Conservation (phyloP, 1,140 invertebrate species). For the Phthorimaea operculella region DNA sequence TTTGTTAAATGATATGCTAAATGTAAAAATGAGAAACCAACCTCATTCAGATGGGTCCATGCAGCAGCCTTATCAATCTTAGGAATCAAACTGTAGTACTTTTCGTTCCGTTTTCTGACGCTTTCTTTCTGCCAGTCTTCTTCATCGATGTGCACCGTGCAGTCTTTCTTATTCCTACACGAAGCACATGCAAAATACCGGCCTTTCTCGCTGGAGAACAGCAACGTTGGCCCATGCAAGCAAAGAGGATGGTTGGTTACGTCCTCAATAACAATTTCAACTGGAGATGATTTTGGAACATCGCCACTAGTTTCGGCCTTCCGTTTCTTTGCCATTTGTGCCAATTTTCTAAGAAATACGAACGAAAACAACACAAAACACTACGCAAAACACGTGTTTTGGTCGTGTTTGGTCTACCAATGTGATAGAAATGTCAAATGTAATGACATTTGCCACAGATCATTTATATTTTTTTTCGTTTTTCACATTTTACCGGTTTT, state of each 20-base stretch:
- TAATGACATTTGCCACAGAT: too few relatives aligned
- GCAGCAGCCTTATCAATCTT: constrained; percentile 60
- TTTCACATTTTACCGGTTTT: too few relatives aligned
- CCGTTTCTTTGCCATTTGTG: constrained; percentile 44
- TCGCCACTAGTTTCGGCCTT: constrained; percentile 26
- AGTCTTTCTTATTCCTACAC: constrained; percentile 79
- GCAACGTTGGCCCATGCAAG: constrained; percentile 75
- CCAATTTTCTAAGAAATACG: constrained; percentile 4
- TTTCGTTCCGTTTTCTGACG: constrained; percentile 56
- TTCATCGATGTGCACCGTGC: constrained; percentile 73
- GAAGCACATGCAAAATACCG: constrained; percentile 84
- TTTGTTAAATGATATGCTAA: too few relatives aligned
- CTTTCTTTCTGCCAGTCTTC: constrained; percentile 64
- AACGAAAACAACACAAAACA: neutral
- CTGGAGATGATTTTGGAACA: constrained; percentile 25
- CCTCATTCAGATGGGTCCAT: constrained; percentile 67
- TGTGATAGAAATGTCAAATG: too few relatives aligned
- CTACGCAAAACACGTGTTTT: neutral
- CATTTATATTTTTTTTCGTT: too few relatives aligned
- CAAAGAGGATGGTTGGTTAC: constrained; percentile 66
- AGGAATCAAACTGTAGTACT: constrained; percentile 64
- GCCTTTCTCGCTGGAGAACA: constrained; percentile 71
- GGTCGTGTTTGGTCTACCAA: too few relatives aligned
- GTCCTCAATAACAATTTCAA: constrained; percentile 57
- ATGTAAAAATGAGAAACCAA: constrained; percentile 19